These are phyloP conservation scores for Stenolophus ochropezus DNA, from an alignment of 2,888 invertebrate species.

Conservation along the genomic window DNA sequence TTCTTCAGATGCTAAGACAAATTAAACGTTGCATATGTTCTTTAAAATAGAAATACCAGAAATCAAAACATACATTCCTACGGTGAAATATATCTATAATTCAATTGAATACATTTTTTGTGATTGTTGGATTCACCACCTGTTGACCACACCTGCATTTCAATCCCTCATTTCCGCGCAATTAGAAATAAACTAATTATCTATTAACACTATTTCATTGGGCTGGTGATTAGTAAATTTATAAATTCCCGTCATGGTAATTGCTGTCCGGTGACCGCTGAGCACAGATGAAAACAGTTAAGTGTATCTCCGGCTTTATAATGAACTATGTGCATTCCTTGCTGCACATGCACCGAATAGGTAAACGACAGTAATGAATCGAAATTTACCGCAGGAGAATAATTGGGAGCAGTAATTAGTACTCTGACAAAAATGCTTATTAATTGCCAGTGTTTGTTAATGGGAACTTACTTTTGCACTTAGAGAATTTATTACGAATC, in stretches of 20 bases:
- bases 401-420: neutral
- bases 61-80: too few species aligned
- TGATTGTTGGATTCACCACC: neutral
- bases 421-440: neutral
- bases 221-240: conserved; percentile 24
- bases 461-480: neutral
- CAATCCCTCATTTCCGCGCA: neutral
- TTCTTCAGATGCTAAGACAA: too few species aligned
- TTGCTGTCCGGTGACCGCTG: neutral
- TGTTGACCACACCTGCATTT: neutral
- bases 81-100: too few species aligned
- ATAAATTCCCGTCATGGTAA: conserved; percentile 11
- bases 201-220: conserved; percentile 9
- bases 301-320: conserved; percentile 41
- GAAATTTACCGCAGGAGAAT: conserved; percentile 18
- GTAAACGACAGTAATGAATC: conserved; percentile 30
- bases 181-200: conserved; percentile 9
- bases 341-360: conserved; percentile 16
- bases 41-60: too few species aligned
- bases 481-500: neutral
- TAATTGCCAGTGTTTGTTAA: neutral
- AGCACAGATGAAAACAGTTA: conserved; percentile 11
- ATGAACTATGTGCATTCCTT: conserved; percentile 26
- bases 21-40: too few species aligned
- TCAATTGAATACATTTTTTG: too few species aligned